Base-by-base conservation (phyloP, 2,113 vertebrate genomes). In the Hydrochoerus hydrochaeris region DNA sequence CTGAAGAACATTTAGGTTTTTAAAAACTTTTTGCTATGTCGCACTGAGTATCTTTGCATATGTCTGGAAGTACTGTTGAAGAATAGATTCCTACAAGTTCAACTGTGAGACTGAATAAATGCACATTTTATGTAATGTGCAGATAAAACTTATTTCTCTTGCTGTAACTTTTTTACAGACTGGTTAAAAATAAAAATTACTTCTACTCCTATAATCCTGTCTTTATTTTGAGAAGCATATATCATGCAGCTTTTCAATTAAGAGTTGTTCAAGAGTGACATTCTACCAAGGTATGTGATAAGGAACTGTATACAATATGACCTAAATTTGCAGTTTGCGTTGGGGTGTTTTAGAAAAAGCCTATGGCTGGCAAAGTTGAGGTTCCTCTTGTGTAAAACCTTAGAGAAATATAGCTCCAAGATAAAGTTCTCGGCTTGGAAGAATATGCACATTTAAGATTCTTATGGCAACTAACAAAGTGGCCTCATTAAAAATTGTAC, bases 151-250 rank as follows among this genome's bases (percentile, higher is more conserved):
- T 92, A 94, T 95, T 97, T 83, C 62, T 9, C 35, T 91, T 86
- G 75, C n/a, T 97, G 93, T 95, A 92, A 90, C 63, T 81, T 69
- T 85, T 94, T 80, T 92, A 71, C 58, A 96, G 44, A 78, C 38
- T 75, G 26, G 46, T 65, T 93, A 94, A 92, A 96, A 96, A 89
- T 84, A 93, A 92, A 95, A n/a, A 73, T 65, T 77, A 95, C 83
- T 93, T 57, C 85, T 89, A 93, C n/a, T 96, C 62, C 90, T 57
- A 77, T 52, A 96, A 95, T 84, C n/a, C 65, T 89, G 67, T 88
- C 71, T 94, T 92, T 92, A 90, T 84, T 91, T 94, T 94, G 46
- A 95, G 90, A 96, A 90, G 86, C 78, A 88, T 69, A 41, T 3
- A 80, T 88, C 77, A 95, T 82, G 65, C 46, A 94, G 60, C 49